A percentile compares a stretch with the other conserved stretches of the same genome.
Conservation (phyloP, 2,113 vertebrate genomes). For the Microtus pennsylvanicus region DNA sequence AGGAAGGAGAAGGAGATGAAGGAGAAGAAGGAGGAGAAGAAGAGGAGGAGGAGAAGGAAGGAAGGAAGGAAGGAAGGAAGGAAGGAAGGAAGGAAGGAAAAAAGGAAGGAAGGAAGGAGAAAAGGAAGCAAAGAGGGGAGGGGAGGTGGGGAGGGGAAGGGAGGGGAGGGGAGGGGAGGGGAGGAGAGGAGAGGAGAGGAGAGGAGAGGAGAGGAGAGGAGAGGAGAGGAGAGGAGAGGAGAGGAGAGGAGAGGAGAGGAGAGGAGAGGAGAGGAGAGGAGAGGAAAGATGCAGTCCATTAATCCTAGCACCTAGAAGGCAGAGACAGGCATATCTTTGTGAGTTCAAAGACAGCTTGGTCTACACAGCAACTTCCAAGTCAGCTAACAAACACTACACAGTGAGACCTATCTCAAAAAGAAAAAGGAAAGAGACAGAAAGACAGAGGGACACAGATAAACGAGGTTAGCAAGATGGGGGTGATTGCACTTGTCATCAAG, state of each 20-base stretch:
- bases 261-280: neutral
- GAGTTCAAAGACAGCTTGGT: neutral
- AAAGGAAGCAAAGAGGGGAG: too few relatives aligned
- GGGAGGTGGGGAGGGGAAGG: too few relatives aligned
- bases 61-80: accelerated
- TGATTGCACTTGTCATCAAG: neutral
- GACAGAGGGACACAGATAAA: neutral
- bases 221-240: too few relatives aligned
- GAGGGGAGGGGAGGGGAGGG: too few relatives aligned
- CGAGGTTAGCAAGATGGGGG: neutral
- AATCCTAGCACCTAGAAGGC: neutral
- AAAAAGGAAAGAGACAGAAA: neutral
- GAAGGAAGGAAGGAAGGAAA: too few relatives aligned
- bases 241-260: too few relatives aligned
- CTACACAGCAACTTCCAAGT: neutral
- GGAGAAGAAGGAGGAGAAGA: too few relatives aligned
- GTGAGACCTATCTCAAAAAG: neutral
- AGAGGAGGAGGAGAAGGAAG: too few relatives aligned
- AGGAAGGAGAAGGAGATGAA: too few relatives aligned
- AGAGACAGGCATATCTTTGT: neutral
- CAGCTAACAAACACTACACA: neutral
- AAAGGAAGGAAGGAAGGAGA: too few relatives aligned
- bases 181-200: too few relatives aligned
- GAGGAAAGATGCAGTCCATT: neutral
- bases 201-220: too few relatives aligned